phyloP scores from a whole-genome alignment of 2,888 invertebrate genomes.

The Limnephilus auricula region DNA sequence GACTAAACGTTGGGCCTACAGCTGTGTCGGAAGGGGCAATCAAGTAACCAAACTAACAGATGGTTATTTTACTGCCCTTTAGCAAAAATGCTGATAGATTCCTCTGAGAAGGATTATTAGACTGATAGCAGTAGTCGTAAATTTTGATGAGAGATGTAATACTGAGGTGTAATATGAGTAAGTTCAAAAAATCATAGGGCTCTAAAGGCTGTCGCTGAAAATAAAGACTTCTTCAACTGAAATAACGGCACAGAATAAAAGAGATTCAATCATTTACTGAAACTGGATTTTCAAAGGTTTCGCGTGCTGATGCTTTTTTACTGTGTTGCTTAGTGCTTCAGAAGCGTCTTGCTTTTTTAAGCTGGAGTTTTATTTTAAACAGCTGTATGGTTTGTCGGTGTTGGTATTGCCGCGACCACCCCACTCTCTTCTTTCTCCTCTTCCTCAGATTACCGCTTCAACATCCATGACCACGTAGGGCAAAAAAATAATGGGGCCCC shows the following conservation, averaged over 20 bases:
- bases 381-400: conserved; percentile 51
- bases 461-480: conserved; percentile 11
- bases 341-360: neutral
- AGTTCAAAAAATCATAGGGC: neutral
- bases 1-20: conserved; percentile 4
- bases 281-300: neutral
- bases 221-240: neutral
- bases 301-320: neutral
- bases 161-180: neutral
- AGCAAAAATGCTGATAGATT: neutral
- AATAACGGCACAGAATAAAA: neutral
- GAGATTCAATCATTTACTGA: neutral
- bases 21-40: conserved; percentile 29
- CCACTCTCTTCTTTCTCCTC: neutral
- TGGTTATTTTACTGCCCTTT: neutral
- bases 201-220: conserved; percentile 2
- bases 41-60: neutral
- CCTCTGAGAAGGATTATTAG: neutral
- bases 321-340: neutral
- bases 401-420: conserved; percentile 14
- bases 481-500: conserved; percentile 36
- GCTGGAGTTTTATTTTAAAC: conserved; percentile 48
- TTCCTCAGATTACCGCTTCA: neutral
- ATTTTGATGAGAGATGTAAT: neutral
- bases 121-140: neutral